Conservation (phyloP, 2,113 vertebrate species). For the Engraulis encrasicolus region DNA sequence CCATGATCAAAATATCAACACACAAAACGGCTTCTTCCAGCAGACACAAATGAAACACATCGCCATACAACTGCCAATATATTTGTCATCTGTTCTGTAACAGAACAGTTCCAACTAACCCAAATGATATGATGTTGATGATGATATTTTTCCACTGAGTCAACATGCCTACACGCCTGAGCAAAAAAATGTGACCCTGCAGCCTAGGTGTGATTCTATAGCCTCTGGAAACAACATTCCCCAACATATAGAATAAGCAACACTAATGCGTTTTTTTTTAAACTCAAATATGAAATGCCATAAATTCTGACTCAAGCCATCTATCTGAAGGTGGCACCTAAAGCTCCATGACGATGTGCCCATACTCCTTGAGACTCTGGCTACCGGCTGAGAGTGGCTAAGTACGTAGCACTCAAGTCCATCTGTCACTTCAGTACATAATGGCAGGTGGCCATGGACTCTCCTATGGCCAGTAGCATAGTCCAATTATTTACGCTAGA, state of each 20-base stretch:
- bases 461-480: neutral
- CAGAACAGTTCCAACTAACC: no score
- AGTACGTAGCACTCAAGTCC: neutral
- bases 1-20: no score
- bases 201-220: no score
- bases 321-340: neutral
- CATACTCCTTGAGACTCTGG: neutral
- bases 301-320: neutral
- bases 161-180: no score
- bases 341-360: no score
- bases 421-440: neutral
- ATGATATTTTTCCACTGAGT: no score
- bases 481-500: neutral
- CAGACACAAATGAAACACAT: no score
- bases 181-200: no score
- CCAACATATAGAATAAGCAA: neutral
- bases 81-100: no score
- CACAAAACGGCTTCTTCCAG: no score
- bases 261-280: neutral
- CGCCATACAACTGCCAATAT: no score
- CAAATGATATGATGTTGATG: no score
- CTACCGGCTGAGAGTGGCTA: neutral
- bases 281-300: neutral
- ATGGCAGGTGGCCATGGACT: neutral
- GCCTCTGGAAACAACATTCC: neutral